Evolutionary conservation across 2,113 vertebrate genomes (phyloP), one percentile per base, ranked within the genome.

Genomic region (Hucho hucho): DNA sequence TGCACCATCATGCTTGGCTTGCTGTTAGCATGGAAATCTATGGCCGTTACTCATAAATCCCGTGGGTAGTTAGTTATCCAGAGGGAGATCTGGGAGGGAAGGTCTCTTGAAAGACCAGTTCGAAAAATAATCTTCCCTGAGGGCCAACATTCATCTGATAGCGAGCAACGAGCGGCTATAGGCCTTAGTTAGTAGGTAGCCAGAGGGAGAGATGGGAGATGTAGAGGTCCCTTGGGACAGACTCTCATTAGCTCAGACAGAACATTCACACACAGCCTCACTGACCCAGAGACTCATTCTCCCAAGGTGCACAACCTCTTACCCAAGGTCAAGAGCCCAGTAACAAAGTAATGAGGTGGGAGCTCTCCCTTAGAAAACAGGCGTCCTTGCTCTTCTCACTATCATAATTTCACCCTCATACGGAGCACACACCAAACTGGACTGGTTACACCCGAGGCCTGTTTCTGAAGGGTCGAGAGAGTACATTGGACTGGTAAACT

Each of bases 261-360:
- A 70, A 70, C n/a, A 18, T 74, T 58, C 25, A 66, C 22, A 29
- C 65, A 7, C 59, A 37, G 47, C 46, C 18, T 6, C 61, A 29
- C 24, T 56, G 46, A 66, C 59, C 63, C 75, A 77, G 61, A 25
- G 25, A 28, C 26, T 28, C 22, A 13, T n/a, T 46, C n/a, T 58
- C 58, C 49, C 75, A 71, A n/a, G 61, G 46, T 65, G 63, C 63
- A 58, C 37, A 56, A 25, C n/a, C 13, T 26, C 64, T n/a, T 61
- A 43, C n/a, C 3, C 46, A 67, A 58, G 69, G 75, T 72, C 64
- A 26, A 59, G 46, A 28, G 43, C 22, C 14, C 18, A 14, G 61
- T 24, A 18, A 12, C 26, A 77, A 49, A 77, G 58, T 64, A 59
- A 58, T 2, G 3, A 9, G 46, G 46, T 4, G 47, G 47, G 32